phyloP scores from a whole-genome alignment of 1,140 invertebrate genomes.

The Uloborus diversus region DNA sequence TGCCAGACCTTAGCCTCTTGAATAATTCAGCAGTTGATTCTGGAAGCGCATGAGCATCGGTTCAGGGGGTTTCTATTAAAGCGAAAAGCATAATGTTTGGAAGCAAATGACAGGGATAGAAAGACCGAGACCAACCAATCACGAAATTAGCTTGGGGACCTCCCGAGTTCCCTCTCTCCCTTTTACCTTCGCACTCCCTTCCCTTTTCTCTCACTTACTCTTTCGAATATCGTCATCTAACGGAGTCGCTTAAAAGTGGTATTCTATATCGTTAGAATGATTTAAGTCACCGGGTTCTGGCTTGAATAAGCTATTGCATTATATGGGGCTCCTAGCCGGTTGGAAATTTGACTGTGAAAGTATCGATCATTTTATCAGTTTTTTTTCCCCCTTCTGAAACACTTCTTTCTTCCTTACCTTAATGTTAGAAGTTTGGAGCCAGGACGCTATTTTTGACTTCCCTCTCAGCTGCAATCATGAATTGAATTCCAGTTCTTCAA shows the following conservation, averaged over 20 bases:
- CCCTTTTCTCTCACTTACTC: not conserved
- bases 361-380: conserved; percentile 12
- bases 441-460: too few relatives aligned
- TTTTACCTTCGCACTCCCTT: not conserved
- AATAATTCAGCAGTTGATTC: conserved; percentile 52
- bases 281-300: conserved; percentile 21
- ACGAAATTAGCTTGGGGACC: conserved; percentile 54
- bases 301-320: conserved; percentile 28
- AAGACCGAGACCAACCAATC: conserved; percentile 40
- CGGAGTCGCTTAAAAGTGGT: conserved; percentile 24
- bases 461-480: too few relatives aligned
- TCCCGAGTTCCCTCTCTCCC: not conserved
- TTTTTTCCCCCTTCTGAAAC: not conserved
- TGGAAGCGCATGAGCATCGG: conserved; percentile 37
- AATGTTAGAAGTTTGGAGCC: too few relatives aligned
- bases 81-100: conserved; percentile 54
- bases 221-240: conserved; percentile 5
- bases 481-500: too few relatives aligned
- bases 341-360: conserved; percentile 22
- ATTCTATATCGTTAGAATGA: conserved; percentile 30
- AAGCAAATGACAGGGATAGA: conserved; percentile 39
- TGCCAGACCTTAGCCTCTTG: conserved; percentile 1
- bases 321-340: not conserved
- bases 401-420: too few relatives aligned
- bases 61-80: conserved; percentile 46